A percentile compares a stretch with the other conserved stretches of the same genome.
phyloP scores from a whole-genome alignment of 2,113 vertebrate genomes.

The Numenius arquata region DNA sequence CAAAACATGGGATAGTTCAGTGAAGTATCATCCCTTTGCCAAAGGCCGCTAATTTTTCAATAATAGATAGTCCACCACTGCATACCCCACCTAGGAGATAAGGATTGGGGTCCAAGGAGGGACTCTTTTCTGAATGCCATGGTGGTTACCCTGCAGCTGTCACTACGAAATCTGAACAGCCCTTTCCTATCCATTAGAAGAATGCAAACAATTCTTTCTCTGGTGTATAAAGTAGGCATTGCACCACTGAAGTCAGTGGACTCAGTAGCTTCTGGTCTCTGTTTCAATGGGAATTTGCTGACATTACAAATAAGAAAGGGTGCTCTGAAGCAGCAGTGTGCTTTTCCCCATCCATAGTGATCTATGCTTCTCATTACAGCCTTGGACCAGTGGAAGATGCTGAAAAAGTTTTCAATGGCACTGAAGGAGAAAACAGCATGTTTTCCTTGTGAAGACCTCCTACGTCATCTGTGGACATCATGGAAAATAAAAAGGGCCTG shows the following conservation, averaged over 20 bases:
- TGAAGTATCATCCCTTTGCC: neutral
- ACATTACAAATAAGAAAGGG: neutral
- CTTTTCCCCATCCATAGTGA: neutral
- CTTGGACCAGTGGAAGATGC: neutral
- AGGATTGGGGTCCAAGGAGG: neutral
- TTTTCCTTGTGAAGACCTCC: constrained; percentile 45
- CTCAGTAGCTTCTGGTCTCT: neutral
- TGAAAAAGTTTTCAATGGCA: neutral
- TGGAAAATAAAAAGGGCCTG: neutral
- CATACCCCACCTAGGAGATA: neutral
- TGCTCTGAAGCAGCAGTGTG: neutral
- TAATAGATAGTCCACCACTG: neutral
- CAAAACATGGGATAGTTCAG: neutral
- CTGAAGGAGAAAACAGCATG: constrained; percentile 62
- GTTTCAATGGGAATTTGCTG: neutral
- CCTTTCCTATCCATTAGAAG: neutral
- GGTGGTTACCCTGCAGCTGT: neutral
- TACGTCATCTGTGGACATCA: neutral
- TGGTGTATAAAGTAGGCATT: neutral
- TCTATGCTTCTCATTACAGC: constrained; percentile 52
- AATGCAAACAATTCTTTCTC: neutral
- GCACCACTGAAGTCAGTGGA: neutral
- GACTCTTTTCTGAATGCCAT: neutral
- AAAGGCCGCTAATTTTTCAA: neutral
- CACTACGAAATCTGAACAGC: neutral